Percentiles rank a stretch among this genome's conserved stretches.
phyloP scores from a whole-genome alignment of 2,888 invertebrate species.

The Andrena dorsata region DNA sequence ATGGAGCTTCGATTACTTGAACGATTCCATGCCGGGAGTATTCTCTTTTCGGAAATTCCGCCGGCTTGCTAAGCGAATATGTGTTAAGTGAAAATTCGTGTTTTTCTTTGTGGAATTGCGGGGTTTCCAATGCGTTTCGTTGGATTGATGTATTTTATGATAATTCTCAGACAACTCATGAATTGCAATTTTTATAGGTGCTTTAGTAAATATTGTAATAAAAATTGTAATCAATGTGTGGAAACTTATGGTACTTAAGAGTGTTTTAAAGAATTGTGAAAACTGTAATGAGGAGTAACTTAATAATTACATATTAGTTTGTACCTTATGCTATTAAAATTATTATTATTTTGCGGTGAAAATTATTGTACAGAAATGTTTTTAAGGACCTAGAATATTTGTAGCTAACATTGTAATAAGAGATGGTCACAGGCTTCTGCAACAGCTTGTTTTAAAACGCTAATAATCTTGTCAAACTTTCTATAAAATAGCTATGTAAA shows the following conservation, averaged over 20 bases:
- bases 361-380: background rate
- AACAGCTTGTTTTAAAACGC: too few relatives aligned
- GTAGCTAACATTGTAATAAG: background rate
- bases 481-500: too few relatives aligned
- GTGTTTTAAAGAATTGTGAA: background rate
- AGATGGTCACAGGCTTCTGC: too few relatives aligned
- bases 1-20: constrained; percentile 32
- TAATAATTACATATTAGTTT: background rate
- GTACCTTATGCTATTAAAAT: background rate
- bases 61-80: background rate
- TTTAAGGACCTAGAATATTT: background rate
- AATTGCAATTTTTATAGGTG: background rate
- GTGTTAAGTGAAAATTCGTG: background rate
- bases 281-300: background rate
- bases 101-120: background rate
- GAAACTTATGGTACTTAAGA: background rate
- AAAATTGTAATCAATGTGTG: background rate
- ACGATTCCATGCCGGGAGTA: constrained; percentile 7
- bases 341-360: background rate
- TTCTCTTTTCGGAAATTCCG: background rate
- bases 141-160: too few relatives aligned
- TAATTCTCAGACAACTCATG: background rate
- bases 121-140: too few relatives aligned
- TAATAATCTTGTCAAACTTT: too few relatives aligned
- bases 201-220: background rate